Conservation (phyloP, 2,888 invertebrate genomes). For the Ceramica pisi region DNA sequence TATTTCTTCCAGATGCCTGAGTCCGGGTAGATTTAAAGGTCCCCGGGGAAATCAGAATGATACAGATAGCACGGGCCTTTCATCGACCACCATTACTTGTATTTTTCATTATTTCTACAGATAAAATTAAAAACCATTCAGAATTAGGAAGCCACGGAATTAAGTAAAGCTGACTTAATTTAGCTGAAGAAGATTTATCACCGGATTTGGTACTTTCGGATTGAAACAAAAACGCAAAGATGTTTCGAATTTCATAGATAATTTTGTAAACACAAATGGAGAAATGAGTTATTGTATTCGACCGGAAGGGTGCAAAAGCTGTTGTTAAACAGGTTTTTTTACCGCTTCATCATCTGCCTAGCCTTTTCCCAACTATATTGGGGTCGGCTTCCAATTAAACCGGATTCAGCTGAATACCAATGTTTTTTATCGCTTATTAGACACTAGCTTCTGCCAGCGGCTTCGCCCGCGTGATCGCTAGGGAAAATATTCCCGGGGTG, state of each 20-base stretch:
- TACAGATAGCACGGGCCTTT: slow-evolving; percentile 45
- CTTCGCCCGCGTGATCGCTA: no score
- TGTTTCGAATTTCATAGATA: slow-evolving; percentile 27
- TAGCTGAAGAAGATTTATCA: slow-evolving; percentile 56
- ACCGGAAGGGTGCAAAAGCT: neutral
- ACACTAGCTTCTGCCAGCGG: no score
- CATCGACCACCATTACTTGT: slow-evolving; percentile 47
- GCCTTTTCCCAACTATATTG: no score
- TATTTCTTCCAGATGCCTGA: slow-evolving; percentile 52
- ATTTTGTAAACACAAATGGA: slow-evolving; percentile 18
- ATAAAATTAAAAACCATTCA: slow-evolving; percentile 56
- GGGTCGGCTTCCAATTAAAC: no score
- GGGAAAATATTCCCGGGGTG: no score
- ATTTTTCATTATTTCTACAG: slow-evolving; percentile 44
- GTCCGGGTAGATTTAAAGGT: slow-evolving; percentile 55
- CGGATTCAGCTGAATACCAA: no score
- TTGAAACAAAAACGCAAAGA: slow-evolving; percentile 28
- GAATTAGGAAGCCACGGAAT: slow-evolving; percentile 45
- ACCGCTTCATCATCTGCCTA: neutral
- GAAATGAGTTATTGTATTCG: slow-evolving; percentile 27
- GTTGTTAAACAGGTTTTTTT: neutral
- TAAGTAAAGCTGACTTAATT: slow-evolving; percentile 48
- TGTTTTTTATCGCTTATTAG: no score
- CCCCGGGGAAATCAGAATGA: slow-evolving; percentile 57
- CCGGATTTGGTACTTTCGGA: slow-evolving; percentile 30